These are phyloP conservation scores for Carassius auratus DNA, from an alignment of 2,113 vertebrate genomes.

Conservation along the genomic window DNA sequence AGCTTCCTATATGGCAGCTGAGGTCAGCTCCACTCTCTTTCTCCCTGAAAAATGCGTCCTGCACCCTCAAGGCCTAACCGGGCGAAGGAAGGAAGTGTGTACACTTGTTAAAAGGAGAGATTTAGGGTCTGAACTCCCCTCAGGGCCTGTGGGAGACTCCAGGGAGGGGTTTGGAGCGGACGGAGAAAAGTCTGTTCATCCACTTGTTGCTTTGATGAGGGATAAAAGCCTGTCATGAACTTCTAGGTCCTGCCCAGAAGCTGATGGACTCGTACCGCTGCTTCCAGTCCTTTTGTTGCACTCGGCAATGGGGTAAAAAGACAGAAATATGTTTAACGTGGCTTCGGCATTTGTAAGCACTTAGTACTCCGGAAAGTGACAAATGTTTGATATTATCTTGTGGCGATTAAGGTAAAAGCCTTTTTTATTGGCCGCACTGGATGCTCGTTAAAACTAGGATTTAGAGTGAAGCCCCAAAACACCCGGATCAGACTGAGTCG, in stretches of 20 bases:
- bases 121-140: slow-evolving; percentile 76
- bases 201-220: slow-evolving; percentile 90
- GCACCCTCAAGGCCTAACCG: slow-evolving; percentile 59
- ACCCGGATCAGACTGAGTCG: slow-evolving; percentile 10
- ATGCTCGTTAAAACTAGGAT: slow-evolving; percentile 67
- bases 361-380: slow-evolving; percentile 55
- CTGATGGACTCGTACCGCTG: slow-evolving; percentile 73
- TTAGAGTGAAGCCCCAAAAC: slow-evolving; percentile 56
- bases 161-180: slow-evolving; percentile 67
- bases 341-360: slow-evolving; percentile 70
- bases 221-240: slow-evolving; percentile 84
- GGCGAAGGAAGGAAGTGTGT: slow-evolving; percentile 77
- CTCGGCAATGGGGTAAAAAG: slow-evolving; percentile 20
- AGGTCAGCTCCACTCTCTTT: slow-evolving; percentile 16
- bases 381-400: slow-evolving; percentile 64
- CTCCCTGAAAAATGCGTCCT: slow-evolving; percentile 48
- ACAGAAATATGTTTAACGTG: slow-evolving; percentile 27
- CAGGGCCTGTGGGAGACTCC: slow-evolving; percentile 67
- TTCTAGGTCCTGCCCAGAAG: slow-evolving; percentile 74
- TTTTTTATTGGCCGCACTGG: slow-evolving; percentile 80
- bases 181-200: slow-evolving; percentile 79
- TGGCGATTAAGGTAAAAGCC: slow-evolving; percentile 77
- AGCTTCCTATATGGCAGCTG: slow-evolving; percentile 39
- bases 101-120: slow-evolving; percentile 85
- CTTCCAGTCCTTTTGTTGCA: slow-evolving; percentile 50